Base-by-base conservation (phyloP, 2,888 invertebrate species). In the Idaea dimidiata region DNA sequence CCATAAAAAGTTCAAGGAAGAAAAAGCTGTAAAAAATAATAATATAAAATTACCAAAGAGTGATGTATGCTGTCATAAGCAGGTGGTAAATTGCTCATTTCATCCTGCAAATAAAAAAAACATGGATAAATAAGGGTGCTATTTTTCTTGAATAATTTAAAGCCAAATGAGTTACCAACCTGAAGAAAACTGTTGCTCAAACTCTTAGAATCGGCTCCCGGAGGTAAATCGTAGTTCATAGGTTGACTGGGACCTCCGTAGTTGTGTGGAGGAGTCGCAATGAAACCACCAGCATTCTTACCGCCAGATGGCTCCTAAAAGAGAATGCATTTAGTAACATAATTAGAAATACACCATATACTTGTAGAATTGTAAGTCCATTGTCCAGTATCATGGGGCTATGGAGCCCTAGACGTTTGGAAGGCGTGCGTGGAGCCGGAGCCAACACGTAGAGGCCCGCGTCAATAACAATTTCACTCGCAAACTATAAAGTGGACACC, bases 41-140 rank as follows among this genome's bases (percentile, higher is more conserved):
- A 73, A 76, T n/a, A 24, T 24, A 24, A 71, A 86, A 88, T 93
- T 94, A 96, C 96, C 95, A 95, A 94, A 88, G 96, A 95, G 78
- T 96, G 96, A 79, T 95, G 95, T 77, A 95, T 94, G 87, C 95
- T 95, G 89, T 93, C 94, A 84, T 95, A 95, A 78, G 95, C 94
- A 74, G 95, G 94, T 67, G 94, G 95, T 72, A 94, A 93, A 90
- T 94, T 94, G 85, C 94, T 86, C 86, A 91, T 91, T 92, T 94
- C 95, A 77, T 95, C 95, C 94, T 96, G 93, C 72, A 86, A 86
- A 81, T 79, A 60, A 66, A 64, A 63, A 24, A 43, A 14, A 43
- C 43, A 43, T 14, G 43, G 16, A 16, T 55, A 16, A 7, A 17
- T 32, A 55, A 10, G 33, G 60, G 24, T 24, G 24, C 24, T 5